Evolutionary conservation across 2,113 vertebrate species (phyloP).

Genomic region (Sander vitreus): DNA sequence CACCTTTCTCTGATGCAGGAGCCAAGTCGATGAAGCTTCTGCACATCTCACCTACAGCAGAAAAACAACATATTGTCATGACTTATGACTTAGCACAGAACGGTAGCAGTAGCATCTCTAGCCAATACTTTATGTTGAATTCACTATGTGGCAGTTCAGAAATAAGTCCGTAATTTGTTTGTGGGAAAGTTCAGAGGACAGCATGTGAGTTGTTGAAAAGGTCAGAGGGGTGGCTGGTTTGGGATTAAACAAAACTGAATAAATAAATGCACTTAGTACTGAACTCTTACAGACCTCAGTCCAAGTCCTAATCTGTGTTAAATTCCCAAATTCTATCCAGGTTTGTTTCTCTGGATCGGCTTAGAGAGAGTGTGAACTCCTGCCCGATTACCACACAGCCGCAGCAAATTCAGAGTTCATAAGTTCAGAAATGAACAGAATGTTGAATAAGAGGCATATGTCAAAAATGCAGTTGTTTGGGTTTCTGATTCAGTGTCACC

Average conservation of each 20-base stretch:
- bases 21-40: slow-evolving; percentile 96
- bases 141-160: neutral
- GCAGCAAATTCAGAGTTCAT: neutral
- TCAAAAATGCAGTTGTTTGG: slow-evolving; percentile 33
- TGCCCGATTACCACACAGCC: neutral
- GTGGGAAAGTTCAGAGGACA: neutral
- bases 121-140: neutral
- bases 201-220: neutral
- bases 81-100: neutral
- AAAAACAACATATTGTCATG: slow-evolving; percentile 52
- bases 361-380: slow-evolving; percentile 1
- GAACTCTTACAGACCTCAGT: neutral
- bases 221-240: neutral
- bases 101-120: neutral
- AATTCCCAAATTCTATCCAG: slow-evolving; percentile 29
- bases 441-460: slow-evolving; percentile 37
- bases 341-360: slow-evolving; percentile 34
- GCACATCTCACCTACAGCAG: slow-evolving; percentile 90
- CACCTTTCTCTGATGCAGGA: slow-evolving; percentile 95
- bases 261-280: slow-evolving; percentile 20
- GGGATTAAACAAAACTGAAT: slow-evolving; percentile 31
- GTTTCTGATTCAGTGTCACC: slow-evolving; percentile 15
- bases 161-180: neutral
- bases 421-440: slow-evolving; percentile 24
- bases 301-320: slow-evolving; percentile 26